A percentile compares a stretch with the other conserved stretches of the same genome.
Conservation (phyloP, 2,888 invertebrate species). For the Brachypterus glaber region DNA sequence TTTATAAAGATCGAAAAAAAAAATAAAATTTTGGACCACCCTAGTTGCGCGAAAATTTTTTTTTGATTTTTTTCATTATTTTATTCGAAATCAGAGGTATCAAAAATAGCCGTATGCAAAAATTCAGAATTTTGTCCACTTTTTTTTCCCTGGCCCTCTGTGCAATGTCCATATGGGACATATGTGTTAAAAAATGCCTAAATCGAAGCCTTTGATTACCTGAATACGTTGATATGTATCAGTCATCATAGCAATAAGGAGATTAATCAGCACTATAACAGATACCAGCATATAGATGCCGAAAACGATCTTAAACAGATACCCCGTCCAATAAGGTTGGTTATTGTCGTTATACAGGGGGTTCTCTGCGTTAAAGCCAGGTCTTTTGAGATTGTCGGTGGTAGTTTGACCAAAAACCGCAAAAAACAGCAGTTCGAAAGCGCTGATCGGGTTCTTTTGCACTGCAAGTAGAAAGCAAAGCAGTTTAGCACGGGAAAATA, state of each 20-base stretch:
- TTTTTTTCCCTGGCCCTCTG: too few relatives aligned
- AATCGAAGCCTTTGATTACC: too few relatives aligned
- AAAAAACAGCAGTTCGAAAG: conserved; percentile 97
- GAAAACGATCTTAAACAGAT: conserved; percentile 79
- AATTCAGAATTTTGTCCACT: too few relatives aligned
- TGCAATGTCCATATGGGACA: too few relatives aligned
- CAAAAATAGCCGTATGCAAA: too few relatives aligned
- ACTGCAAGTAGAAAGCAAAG: conserved; percentile 60
- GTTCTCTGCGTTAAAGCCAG: conserved; percentile 44
- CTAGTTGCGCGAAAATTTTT: too few relatives aligned
- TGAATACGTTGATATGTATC: conserved; percentile 99
- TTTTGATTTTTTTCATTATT: too few relatives aligned
- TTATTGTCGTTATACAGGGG: conserved; percentile 39
- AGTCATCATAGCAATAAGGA: conserved; percentile 99
- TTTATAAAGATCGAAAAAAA: too few relatives aligned
- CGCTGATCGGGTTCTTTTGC: conserved; percentile 81
- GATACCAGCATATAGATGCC: conserved; percentile 98
- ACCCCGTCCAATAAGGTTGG: conserved; percentile 76
- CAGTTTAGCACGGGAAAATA: too few relatives aligned
- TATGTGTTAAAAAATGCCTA: too few relatives aligned
- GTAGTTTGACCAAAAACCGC: conserved; percentile 94
- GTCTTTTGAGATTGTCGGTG: conserved; percentile 68
- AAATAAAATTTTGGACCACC: too few relatives aligned
- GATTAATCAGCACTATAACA: conserved; percentile 96
- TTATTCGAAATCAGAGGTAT: too few relatives aligned